Conservation (phyloP, 1,140 invertebrate genomes). For the Ptiloglossa arizonensis region DNA sequence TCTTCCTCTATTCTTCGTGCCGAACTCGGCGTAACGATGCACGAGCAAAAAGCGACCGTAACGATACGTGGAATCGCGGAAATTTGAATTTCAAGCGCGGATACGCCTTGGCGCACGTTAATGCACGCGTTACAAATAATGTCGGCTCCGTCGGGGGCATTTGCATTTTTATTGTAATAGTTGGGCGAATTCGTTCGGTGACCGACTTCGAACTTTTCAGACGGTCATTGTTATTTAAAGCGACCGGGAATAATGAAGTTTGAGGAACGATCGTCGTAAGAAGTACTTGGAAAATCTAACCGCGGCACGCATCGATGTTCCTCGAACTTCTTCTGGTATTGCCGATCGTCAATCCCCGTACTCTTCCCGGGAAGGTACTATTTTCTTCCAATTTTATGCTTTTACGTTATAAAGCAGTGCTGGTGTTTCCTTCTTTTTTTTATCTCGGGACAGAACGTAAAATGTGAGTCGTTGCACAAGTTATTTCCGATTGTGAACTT, state of each 20-base stretch:
- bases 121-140: conserved; percentile 40
- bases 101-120: conserved; percentile 3
- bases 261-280: not conserved
- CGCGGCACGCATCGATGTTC: not conserved
- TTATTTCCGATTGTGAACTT: too few species aligned
- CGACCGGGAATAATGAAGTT: not conserved
- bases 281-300: not conserved
- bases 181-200: conserved; percentile 10
- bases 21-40: conserved; percentile 20
- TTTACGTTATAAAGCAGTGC: too few species aligned
- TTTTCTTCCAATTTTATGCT: too few species aligned
- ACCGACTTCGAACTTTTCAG: conserved; percentile 20
- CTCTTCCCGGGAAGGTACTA: too few species aligned
- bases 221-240: conserved; percentile 16
- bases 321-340: not conserved
- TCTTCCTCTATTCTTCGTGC: not conserved
- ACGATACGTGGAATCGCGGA: conserved; percentile 18
- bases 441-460: too few species aligned
- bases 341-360: not conserved
- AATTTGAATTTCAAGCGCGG: conserved; percentile 45
- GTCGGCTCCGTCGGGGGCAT: not conserved
- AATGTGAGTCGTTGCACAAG: too few species aligned
- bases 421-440: too few species aligned
- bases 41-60: conserved; percentile 4
- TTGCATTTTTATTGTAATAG: conserved; percentile 44